Evolutionary conservation across 2,888 invertebrate species (phyloP), one percentile per base, ranked within the genome.

Genomic region (Lithophane leautieri): DNA sequence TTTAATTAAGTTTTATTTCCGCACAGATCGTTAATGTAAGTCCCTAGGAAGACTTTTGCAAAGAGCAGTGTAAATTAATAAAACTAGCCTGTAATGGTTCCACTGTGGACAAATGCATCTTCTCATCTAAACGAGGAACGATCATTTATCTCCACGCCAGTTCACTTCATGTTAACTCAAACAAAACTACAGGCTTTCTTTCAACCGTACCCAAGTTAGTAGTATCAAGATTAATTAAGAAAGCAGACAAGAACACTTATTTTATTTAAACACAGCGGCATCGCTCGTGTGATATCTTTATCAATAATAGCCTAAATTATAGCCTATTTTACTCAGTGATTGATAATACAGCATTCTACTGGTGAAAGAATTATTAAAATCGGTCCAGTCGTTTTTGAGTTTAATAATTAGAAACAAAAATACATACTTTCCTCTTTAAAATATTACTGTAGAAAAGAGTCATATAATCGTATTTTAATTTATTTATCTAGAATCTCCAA

Each of bases 1-100:
- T 52, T 75, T 67, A 56, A 66, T 75, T 81, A 42, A 14, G 11
- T 62, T 61, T 80, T 50, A 40, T 54, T 54, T 44, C 22, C 12
- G 4, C 16, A 12, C 4, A 14, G 1, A 25, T 8, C 19, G 56
- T 40, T 40, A 16, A 22, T n/a, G 19, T 16, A n/a, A 14, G 8
- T 19, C 7, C 4, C 14, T n/a, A 40, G 11, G 16, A 16, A 60
- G 16, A 61, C 12, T 40, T 78, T 44, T 22, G 3, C 22, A 28
- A 25, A 69, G 22, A 0, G 12, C 8, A 14, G 3, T 19, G 8
- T 77, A 42, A 25, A 52, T 22, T 34, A 54, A 28, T 54, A 11
- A 61, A 78, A 78, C 28, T 25, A 40, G 47, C 25, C 9, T 14
- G 40, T 58, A 56, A 40, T 44, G 7, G 34, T 28, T 47, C 6